Evolutionary conservation across 2,797 vertebrate genomes (phyloP), one percentile per base, ranked within the genome.

Genomic region (Sciurus carolinensis): DNA sequence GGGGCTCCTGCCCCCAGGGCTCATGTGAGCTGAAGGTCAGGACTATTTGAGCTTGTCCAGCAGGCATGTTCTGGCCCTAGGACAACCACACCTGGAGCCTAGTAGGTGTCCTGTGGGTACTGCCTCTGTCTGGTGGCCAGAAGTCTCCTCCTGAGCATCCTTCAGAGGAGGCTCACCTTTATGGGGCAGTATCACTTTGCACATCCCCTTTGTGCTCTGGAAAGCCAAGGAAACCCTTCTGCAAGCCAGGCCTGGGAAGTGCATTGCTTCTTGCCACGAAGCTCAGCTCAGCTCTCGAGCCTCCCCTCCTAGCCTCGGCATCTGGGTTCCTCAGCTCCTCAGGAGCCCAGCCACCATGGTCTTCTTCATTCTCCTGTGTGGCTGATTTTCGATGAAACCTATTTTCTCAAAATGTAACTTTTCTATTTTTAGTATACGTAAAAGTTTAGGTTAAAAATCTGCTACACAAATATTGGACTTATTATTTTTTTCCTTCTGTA

Each of bases 91-190:
- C 36, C 36, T 36, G 36, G 36, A 36, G 36, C 36, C 36, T 2
- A 36, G 36, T 36, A 36, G 36, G 36, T 36, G 36, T 36, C 36
- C 36, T 36, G 36, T 36, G 36, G 36, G 36, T 36, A 36, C 36
- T 36, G 36, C 36, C 36, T 36, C 36, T 36, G 36, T 36, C 36
- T 36, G 36, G 36, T 36, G 36, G 36, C 36, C 36, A 36, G 36
- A 36, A 36, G 36, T 36, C 36, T 36, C 36, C 36, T 36, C 36
- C 36, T 36, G 57, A 15, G 8, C 44, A 11, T 3, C 4, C 4
- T 33, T 24, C 69, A 2, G 0, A 6, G 6, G 26, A 85, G 18
- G 30, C 7, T 30, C 81, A 3, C 12, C 0, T 4, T 9, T 5
- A 8, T 0, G 52, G 8, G 4, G 20, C 36, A 22, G 1, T 59